These are phyloP conservation scores for Sciurus carolinensis DNA, from an alignment of 2,797 vertebrate genomes.

Conservation along the genomic window DNA sequence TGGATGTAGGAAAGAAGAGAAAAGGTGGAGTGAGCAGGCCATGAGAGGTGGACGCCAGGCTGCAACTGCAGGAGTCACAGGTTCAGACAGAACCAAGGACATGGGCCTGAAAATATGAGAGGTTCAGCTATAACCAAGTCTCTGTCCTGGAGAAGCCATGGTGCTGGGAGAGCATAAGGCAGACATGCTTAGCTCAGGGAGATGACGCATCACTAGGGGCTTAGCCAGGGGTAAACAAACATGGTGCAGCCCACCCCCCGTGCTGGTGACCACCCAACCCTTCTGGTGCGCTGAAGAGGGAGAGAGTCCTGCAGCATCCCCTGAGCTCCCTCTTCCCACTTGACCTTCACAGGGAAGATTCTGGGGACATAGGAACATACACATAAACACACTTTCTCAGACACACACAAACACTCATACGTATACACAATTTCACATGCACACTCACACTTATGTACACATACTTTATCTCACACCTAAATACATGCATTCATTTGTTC, in stretches of 20 bases:
- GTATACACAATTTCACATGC: background rate
- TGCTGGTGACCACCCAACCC: too few relatives aligned
- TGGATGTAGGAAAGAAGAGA: background rate
- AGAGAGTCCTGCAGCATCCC: accelerated
- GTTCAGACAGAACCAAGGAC: background rate
- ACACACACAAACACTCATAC: background rate
- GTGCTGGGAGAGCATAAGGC: background rate
- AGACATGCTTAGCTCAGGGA: background rate
- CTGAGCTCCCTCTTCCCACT: background rate
- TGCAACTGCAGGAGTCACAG: background rate
- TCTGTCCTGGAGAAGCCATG: background rate
- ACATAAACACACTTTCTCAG: background rate
- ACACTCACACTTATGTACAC: background rate
- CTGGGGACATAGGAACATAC: background rate
- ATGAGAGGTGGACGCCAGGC: accelerated
- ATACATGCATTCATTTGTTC: too few relatives aligned
- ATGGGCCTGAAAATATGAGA: background rate
- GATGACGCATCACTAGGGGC: too few relatives aligned
- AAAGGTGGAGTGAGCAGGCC: background rate
- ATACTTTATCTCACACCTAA: background rate
- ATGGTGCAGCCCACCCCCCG: background rate
- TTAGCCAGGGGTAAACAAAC: background rate
- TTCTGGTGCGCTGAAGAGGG: background rate
- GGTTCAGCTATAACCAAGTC: too few relatives aligned
- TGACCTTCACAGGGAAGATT: background rate